These are phyloP conservation scores for Atractosteus spatula DNA, from an alignment of 2,113 vertebrate genomes.

Conservation along the genomic window DNA sequence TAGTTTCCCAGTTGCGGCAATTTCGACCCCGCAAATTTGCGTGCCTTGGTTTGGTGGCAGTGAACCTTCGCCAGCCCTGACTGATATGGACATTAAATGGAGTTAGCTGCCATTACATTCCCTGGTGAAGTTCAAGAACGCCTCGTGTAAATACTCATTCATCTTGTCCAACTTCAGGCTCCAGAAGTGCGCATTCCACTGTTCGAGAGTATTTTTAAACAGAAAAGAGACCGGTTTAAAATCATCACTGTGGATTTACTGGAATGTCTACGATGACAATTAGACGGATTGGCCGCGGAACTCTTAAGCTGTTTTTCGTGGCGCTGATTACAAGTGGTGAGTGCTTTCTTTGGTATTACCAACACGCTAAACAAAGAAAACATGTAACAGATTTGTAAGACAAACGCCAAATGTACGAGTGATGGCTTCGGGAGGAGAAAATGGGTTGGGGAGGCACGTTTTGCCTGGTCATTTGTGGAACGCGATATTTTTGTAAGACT, in stretches of 20 bases:
- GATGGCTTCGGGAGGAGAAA: too few species aligned
- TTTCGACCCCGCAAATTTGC: constrained; percentile 21
- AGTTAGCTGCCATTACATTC: constrained; percentile 20
- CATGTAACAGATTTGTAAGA: too few species aligned
- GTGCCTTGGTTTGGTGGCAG: constrained; percentile 16
- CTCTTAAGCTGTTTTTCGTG: constrained; percentile 54
- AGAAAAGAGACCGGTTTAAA: constrained; percentile 25
- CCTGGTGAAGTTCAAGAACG: constrained; percentile 31
- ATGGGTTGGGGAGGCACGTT: neutral
- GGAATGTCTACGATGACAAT: constrained; percentile 64
- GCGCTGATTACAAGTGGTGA: constrained; percentile 59
- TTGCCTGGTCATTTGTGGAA: neutral
- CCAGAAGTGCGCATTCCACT: constrained; percentile 32
- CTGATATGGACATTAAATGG: constrained; percentile 11
- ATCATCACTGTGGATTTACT: constrained; percentile 46
- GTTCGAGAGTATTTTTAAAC: constrained; percentile 26
- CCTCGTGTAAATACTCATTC: constrained; percentile 19
- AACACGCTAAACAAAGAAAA: neutral
- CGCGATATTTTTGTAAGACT: constrained; percentile 28
- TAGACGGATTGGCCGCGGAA: constrained; percentile 53
- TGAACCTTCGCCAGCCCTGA: neutral
- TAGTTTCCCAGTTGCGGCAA: constrained; percentile 11
- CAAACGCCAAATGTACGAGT: too few species aligned
- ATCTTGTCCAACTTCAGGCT: constrained; percentile 35
- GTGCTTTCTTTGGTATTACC: constrained; percentile 15